Conservation (phyloP, 2,888 invertebrate genomes). For the Netelia melanura region DNA sequence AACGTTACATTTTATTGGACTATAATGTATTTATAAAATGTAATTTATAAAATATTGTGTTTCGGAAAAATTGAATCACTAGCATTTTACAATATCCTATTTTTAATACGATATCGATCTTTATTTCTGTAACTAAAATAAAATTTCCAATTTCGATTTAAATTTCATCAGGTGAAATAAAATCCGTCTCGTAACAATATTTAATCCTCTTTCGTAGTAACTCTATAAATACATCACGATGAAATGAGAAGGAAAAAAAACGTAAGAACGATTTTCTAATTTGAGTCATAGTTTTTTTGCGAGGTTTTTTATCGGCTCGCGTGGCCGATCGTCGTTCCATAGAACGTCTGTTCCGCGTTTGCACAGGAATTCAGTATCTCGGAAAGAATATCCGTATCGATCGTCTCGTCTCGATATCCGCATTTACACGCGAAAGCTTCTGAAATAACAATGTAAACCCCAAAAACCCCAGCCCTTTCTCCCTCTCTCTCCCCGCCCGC, state of each 20-base stretch:
- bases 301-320: background rate
- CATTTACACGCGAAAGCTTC: background rate
- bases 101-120: no score
- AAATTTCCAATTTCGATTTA: no score
- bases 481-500: background rate
- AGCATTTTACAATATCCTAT: no score
- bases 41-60: no score
- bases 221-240: no score
- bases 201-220: no score
- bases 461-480: background rate
- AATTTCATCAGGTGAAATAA: no score
- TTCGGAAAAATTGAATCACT: no score
- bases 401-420: constrained; percentile 1
- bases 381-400: background rate
- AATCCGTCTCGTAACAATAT: no score
- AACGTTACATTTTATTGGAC: no score
- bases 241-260: background rate
- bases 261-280: background rate
- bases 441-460: background rate
- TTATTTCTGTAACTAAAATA: no score
- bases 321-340: background rate
- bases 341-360: background rate
- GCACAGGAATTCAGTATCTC: background rate
- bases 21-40: no score
- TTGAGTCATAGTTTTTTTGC: background rate